Percentiles rank a stretch among this genome's conserved stretches.
phyloP scores from a whole-genome alignment of 2,113 vertebrate genomes.

The Nyctibius bracteatus region DNA sequence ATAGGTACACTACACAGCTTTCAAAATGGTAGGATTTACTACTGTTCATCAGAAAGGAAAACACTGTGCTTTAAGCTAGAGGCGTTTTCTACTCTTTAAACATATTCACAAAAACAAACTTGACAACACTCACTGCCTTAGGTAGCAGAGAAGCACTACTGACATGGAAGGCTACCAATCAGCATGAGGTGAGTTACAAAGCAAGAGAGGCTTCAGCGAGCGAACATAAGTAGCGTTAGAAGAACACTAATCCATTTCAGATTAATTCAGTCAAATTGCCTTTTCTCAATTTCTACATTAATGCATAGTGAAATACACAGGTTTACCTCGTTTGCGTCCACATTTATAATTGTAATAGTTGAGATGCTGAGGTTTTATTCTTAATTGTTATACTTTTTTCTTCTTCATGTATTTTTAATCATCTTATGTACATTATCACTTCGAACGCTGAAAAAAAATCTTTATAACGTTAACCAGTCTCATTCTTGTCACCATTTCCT shows the following conservation, averaged over 20 bases:
- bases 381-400: neutral
- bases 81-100: conserved; percentile 19
- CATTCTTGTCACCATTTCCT: neutral
- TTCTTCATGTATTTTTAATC: neutral
- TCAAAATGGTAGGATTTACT: neutral
- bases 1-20: neutral
- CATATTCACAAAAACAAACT: neutral
- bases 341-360: neutral
- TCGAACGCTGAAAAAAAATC: neutral
- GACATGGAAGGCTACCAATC: neutral
- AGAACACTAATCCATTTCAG: neutral
- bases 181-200: neutral
- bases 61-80: neutral
- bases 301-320: neutral
- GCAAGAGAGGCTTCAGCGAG: neutral
- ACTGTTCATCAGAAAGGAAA: neutral
- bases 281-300: neutral
- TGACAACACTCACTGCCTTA: neutral
- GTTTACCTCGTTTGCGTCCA: neutral
- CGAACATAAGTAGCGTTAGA: neutral
- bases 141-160: neutral
- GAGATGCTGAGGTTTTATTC: neutral
- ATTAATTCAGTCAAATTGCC: neutral
- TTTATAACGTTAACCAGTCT: neutral
- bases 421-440: neutral